phyloP scores from a whole-genome alignment of 2,797 vertebrate genomes.

The Protosalanx chinensis region DNA sequence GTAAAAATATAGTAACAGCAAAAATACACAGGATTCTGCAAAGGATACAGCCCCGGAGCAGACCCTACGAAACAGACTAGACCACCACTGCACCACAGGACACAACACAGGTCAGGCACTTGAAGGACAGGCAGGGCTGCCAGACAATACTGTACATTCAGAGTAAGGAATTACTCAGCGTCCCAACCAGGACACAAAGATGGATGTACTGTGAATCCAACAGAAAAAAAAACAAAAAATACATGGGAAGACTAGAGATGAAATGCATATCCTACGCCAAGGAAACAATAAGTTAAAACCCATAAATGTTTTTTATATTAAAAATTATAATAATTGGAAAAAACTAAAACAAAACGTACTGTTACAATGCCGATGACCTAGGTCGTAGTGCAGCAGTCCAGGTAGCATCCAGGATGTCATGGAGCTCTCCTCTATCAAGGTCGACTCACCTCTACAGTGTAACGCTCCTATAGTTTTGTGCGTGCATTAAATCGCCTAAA shows the following conservation, averaged over 20 bases:
- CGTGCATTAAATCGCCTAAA: too few relatives aligned
- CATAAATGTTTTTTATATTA: not conserved
- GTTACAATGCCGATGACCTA: conserved; percentile 23
- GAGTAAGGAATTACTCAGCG: conserved; percentile 9
- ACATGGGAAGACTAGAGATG: conserved; percentile 50
- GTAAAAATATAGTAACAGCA: conserved; percentile 62
- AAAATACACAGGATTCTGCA: conserved; percentile 8
- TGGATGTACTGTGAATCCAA: conserved; percentile 9
- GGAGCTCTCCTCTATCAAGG: too few relatives aligned
- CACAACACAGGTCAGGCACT: conserved; percentile 19
- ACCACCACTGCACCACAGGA: not conserved
- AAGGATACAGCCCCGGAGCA: conserved; percentile 25
- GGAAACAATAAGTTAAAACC: conserved; percentile 26
- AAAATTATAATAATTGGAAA: conserved; percentile 19
- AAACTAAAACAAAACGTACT: conserved; percentile 15
- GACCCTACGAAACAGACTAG: conserved; percentile 25
- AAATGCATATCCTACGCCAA: conserved; percentile 34
- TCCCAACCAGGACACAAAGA: conserved; percentile 1
- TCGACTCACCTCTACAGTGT: too few relatives aligned
- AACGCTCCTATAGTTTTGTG: too few relatives aligned
- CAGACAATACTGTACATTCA: conserved; percentile 33
- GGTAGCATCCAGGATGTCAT: not conserved
- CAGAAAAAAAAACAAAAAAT: conserved; percentile 23
- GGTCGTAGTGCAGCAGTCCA: conserved; percentile 35
- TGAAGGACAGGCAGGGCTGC: conserved; percentile 47